Evolutionary conservation across 1,140 invertebrate species (phyloP).

Genomic region (Heliconius melpomene): DNA sequence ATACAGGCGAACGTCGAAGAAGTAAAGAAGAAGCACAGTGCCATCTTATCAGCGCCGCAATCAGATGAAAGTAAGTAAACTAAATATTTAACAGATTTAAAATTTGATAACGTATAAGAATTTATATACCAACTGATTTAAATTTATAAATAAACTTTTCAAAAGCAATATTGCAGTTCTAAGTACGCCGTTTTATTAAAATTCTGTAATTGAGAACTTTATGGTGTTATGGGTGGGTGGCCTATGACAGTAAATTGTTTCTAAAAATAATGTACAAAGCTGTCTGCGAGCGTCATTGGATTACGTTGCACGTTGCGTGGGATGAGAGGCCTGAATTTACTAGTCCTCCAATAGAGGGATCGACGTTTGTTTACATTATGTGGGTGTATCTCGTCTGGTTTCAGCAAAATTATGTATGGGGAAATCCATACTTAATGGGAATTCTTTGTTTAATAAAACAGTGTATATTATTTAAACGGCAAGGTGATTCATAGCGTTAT

Average conservation of each 20-base stretch:
- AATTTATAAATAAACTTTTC: not conserved
- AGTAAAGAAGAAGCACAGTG: slow-evolving; percentile 99
- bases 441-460: not conserved
- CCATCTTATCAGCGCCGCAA: slow-evolving; percentile 98
- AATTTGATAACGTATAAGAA: not conserved
- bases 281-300: slow-evolving; percentile 35
- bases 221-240: slow-evolving; percentile 24
- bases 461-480: not conserved
- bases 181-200: slow-evolving; percentile 19
- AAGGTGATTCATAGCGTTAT: not conserved
- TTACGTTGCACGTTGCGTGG: slow-evolving; percentile 38
- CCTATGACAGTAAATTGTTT: slow-evolving; percentile 20
- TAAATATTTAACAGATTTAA: not conserved
- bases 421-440: not conserved
- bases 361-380: not conserved
- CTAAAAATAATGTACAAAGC: slow-evolving; percentile 34
- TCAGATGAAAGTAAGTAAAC: slow-evolving; percentile 97
- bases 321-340: slow-evolving; percentile 30
- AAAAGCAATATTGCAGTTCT: slow-evolving; percentile 15
- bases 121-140: not conserved
- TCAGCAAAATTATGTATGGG: not conserved
- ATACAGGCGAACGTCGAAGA: slow-evolving; percentile 99
- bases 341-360: slow-evolving; percentile 30
- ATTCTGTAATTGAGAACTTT: slow-evolving; percentile 32
- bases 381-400: slow-evolving; percentile 7